Conservation (phyloP, 2,113 vertebrate genomes). For the Ageneiosus marmoratus region DNA sequence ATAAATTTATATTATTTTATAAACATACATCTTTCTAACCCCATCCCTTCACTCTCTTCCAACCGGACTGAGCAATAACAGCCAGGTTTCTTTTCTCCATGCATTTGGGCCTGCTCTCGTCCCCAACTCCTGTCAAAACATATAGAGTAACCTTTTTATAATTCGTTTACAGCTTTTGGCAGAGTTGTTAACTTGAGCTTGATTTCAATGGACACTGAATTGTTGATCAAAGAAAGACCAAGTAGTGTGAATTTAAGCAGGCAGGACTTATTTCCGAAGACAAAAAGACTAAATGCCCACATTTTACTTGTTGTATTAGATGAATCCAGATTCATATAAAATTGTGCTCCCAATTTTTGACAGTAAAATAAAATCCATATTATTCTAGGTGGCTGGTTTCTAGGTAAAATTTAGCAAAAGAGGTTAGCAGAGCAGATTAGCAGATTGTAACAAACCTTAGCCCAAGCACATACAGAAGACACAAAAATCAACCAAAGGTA, state of each 20-base stretch:
- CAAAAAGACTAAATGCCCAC: not conserved
- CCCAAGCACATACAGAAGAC: not conserved
- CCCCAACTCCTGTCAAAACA: too few species aligned
- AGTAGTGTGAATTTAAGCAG: not conserved
- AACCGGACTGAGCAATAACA: too few species aligned
- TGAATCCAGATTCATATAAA: not conserved
- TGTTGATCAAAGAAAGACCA: not conserved
- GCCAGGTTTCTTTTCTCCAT: too few species aligned
- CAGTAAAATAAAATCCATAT: not conserved
- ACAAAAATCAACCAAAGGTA: not conserved
- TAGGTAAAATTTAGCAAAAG: not conserved
- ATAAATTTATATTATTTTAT: too few species aligned
- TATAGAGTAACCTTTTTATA: not conserved
- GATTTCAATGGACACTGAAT: not conserved
- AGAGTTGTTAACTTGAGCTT: not conserved
- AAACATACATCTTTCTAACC: too few species aligned
- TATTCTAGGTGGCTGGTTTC: constrained; percentile 6
- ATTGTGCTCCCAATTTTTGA: not conserved
- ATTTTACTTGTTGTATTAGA: not conserved
- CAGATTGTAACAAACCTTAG: not conserved
- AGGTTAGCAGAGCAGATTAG: constrained; percentile 11
- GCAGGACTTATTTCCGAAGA: not conserved
- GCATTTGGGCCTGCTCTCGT: too few species aligned
- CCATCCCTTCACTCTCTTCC: too few species aligned
- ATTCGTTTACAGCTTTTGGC: not conserved